Evolutionary conservation across 2,797 vertebrate genomes (phyloP), one percentile per base, ranked within the genome.

Genomic region (Cossypha polioptera): DNA sequence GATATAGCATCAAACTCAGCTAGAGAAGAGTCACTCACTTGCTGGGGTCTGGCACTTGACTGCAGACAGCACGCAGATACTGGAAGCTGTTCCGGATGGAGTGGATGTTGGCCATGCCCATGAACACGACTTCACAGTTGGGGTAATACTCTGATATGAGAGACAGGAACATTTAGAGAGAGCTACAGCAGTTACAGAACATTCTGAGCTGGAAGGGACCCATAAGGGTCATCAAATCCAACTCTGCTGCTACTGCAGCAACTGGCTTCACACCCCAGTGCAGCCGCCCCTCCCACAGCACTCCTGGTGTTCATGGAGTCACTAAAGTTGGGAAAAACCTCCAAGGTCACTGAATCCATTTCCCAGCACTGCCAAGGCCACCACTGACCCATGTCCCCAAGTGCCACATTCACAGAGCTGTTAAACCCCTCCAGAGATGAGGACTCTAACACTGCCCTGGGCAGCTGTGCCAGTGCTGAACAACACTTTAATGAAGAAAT

Each of bases 81-180:
- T 99, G 99, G 98, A 99, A 99, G 90, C 99, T 99, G 97, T 99
- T 99, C 48, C 99, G 98, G 96, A 99, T 99, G 95, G 99, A 99
- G 48, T 99, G 99, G 97, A 99, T 99, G 97, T 99, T 99, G 91
- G 99, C 99, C 99, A 99, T 99, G 91, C 99, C 99, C 99, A 99
- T 99, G 96, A 99, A 99, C 95, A 99, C 98, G 1, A 99, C 99
- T 97, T 99, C 99, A 78, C 99, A 99, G 97, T 99, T 99, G 6
- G 99, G 99, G 91, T 99, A 99, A 97, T 99, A 99, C 96, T 99
- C 99, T 99, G 91, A 28, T 21, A 78, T 1, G 4, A 74, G 40
- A 91, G 74, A 91, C 7, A 20, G 42, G 31, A 74, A 38, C 25
- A 6, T 12, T 95, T n/a, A 84, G 72, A 24, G 40, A 58, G 16